Evolutionary conservation across 2,113 vertebrate genomes (phyloP).

Genomic region (Saccopteryx leptura): DNA sequence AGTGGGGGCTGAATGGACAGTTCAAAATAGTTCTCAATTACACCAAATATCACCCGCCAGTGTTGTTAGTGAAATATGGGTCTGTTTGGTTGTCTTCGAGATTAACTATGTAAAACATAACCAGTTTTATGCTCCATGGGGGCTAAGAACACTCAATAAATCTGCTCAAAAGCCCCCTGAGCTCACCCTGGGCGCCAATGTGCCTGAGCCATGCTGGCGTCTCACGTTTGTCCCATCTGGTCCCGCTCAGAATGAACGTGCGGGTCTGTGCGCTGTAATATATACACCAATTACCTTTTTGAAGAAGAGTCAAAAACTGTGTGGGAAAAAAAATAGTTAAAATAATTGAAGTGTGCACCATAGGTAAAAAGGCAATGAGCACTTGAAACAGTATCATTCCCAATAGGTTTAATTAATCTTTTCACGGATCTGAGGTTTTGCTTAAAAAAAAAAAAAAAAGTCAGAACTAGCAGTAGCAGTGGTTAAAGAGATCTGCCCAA

Average conservation of each 20-base stretch:
- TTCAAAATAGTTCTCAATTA: constrained; percentile 51
- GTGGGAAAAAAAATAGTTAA: neutral
- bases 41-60: neutral
- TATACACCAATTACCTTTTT: constrained; percentile 14
- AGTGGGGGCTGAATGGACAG: neutral
- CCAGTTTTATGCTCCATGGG: neutral
- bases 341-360: neutral
- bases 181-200: neutral
- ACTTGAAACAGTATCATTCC: neutral
- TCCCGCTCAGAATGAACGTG: neutral
- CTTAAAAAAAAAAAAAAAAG: neutral
- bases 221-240: neutral
- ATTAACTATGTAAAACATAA: neutral
- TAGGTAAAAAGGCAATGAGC: neutral
- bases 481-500: constrained; percentile 62
- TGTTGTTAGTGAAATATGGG: neutral
- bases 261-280: neutral
- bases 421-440: constrained; percentile 12
- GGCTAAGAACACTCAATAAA: neutral
- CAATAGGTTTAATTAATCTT: constrained; percentile 40
- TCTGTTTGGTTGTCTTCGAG: neutral
- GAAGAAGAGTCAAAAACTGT: neutral
- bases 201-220: accelerated
- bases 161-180: neutral
- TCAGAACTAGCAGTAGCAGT: constrained; percentile 42